Conservation (phyloP, 2,888 invertebrate species). For the Lasioglossum malachurum region DNA sequence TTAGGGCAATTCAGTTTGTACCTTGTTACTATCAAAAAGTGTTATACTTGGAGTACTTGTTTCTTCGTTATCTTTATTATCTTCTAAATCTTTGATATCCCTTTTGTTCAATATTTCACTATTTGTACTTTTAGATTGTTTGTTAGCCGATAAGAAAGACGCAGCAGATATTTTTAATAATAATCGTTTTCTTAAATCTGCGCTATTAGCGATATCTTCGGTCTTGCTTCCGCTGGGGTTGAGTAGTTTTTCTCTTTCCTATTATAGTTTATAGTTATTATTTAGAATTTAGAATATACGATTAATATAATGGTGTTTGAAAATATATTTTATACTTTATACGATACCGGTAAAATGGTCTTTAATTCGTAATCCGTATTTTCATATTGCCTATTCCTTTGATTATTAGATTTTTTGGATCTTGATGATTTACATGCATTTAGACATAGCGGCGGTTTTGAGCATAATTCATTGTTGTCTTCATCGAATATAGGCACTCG, state of each 20-base stretch:
- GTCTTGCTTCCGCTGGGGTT: slow-evolving; percentile 8
- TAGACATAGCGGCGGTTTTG: slow-evolving; percentile 11
- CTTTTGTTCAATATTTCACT: slow-evolving; percentile 1
- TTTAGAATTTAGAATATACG: not conserved
- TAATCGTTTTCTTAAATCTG: slow-evolving; percentile 38
- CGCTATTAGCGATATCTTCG: slow-evolving; percentile 4
- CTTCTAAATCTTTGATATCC: slow-evolving; percentile 1
- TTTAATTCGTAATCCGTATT: slow-evolving; percentile 13
- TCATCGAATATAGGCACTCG: slow-evolving; percentile 17
- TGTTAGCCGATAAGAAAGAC: slow-evolving; percentile 16
- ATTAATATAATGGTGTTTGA: not conserved
- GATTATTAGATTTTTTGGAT: slow-evolving; percentile 6
- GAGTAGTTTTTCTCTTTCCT: slow-evolving; percentile 54
- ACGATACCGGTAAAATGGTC: slow-evolving; percentile 3
- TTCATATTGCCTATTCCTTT: slow-evolving; percentile 11
- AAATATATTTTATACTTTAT: not conserved
- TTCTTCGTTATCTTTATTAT: not conserved
- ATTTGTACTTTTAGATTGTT: slow-evolving; percentile 4
- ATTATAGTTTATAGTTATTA: not conserved
- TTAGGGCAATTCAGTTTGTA: not conserved
- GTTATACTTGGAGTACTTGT: not conserved
- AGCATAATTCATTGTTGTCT: not conserved
- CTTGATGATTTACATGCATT: slow-evolving; percentile 23
- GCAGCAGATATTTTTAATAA: slow-evolving; percentile 27
- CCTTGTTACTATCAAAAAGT: slow-evolving; percentile 16